phyloP scores from a whole-genome alignment of 2,797 vertebrate genomes.

The Orestias chungarensis region DNA sequence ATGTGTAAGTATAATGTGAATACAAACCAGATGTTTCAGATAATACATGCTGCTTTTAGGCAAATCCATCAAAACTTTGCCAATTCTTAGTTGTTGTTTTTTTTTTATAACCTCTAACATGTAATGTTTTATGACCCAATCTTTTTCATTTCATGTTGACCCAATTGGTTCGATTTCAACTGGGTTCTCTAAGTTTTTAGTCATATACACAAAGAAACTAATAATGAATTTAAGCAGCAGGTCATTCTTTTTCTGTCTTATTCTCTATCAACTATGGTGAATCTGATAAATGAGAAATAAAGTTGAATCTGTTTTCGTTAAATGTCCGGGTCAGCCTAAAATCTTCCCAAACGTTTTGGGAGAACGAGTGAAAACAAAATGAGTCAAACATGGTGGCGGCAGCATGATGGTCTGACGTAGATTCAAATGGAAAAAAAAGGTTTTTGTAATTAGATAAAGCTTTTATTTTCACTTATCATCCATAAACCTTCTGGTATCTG shows the following conservation, averaged over 20 bases:
- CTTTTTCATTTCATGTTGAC: too few relatives aligned
- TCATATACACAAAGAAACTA: background rate
- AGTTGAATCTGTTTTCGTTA: background rate
- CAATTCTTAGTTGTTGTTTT: too few relatives aligned
- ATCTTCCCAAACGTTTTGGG: background rate
- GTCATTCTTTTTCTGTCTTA: background rate
- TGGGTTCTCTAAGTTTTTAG: background rate
- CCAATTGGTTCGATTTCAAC: background rate
- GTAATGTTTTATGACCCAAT: background rate
- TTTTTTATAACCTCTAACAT: background rate
- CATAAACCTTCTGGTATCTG: background rate
- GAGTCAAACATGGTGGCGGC: background rate
- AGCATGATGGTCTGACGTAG: background rate
- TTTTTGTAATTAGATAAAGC: background rate
- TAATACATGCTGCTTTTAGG: background rate
- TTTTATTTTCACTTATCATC: background rate
- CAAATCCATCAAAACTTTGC: background rate
- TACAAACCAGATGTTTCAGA: background rate
- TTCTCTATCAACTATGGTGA: background rate
- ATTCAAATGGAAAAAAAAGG: background rate
- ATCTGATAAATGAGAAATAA: background rate
- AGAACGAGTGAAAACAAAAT: background rate
- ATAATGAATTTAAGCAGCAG: background rate
- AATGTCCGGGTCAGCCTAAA: background rate
- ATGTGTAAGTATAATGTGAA: constrained; percentile 82